phyloP scores from a whole-genome alignment of 2,797 vertebrate species.

The Varecia variegata region DNA sequence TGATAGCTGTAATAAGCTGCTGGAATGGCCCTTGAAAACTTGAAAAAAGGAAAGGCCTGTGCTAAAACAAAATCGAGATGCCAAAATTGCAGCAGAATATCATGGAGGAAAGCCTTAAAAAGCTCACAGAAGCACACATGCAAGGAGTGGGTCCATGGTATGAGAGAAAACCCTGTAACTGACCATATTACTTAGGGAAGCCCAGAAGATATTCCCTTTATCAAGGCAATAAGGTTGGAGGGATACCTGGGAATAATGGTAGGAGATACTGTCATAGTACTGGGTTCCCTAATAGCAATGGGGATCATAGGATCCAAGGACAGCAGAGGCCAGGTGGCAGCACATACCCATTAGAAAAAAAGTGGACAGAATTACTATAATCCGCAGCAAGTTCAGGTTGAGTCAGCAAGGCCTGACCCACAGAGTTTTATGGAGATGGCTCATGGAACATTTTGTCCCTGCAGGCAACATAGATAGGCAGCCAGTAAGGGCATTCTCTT shows the following conservation, averaged over 20 bases:
- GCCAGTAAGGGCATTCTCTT: not conserved
- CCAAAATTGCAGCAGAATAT: not conserved
- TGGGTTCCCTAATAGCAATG: not conserved
- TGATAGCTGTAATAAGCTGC: not conserved
- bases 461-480: not conserved
- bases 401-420: not conserved
- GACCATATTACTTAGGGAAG: not conserved
- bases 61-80: not conserved
- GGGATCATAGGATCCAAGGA: not conserved
- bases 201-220: not conserved
- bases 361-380: not conserved
- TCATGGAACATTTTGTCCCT: not conserved
- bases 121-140: not conserved
- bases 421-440: not conserved
- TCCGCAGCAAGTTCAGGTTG: not conserved
- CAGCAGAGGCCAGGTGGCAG: not conserved
- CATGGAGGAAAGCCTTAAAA: not conserved
- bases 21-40: not conserved
- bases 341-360: not conserved
- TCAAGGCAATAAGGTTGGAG: not conserved
- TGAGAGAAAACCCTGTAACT: not conserved
- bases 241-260: not conserved
- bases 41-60: not conserved
- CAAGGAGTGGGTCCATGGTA: not conserved
- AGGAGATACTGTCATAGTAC: not conserved